Conservation (phyloP, 2,113 vertebrate species). For the Sceloporus tristichus region DNA sequence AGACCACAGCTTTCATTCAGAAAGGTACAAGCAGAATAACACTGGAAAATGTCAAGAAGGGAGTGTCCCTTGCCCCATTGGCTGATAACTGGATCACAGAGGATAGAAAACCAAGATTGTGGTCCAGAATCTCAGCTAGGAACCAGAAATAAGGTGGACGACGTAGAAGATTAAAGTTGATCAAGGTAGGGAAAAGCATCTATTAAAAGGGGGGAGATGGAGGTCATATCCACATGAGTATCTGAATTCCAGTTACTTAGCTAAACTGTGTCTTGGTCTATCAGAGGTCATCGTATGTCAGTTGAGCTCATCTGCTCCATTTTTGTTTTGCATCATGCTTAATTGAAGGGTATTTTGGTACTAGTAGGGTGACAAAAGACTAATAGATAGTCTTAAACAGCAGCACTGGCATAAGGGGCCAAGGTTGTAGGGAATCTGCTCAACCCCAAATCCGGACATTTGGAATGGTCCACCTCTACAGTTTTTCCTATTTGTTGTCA, state of each 20-base stretch:
- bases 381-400: no score
- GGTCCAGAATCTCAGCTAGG: background rate
- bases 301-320: background rate
- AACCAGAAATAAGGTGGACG: constrained; percentile 32
- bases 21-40: background rate
- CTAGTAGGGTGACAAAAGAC: background rate
- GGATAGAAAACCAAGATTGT: constrained; percentile 29
- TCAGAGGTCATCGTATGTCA: background rate
- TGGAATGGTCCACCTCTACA: background rate
- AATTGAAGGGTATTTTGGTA: background rate
- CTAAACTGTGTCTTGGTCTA: background rate
- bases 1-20: background rate
- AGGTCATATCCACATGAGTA: no score
- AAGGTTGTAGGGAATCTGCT: background rate
- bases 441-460: no score
- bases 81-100: background rate
- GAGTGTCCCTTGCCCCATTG: constrained; percentile 32
- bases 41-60: background rate
- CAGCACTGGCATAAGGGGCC: background rate
- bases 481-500: background rate
- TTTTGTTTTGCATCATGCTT: no score
- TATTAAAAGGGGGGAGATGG: background rate
- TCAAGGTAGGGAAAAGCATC: constrained; percentile 16
- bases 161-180: constrained; percentile 3
- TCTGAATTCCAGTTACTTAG: background rate